A percentile compares a stretch with the other conserved stretches of the same genome.
Evolutionary conservation across 2,888 invertebrate species (phyloP).

Genomic region (Mesorhabditis belari): DNA sequence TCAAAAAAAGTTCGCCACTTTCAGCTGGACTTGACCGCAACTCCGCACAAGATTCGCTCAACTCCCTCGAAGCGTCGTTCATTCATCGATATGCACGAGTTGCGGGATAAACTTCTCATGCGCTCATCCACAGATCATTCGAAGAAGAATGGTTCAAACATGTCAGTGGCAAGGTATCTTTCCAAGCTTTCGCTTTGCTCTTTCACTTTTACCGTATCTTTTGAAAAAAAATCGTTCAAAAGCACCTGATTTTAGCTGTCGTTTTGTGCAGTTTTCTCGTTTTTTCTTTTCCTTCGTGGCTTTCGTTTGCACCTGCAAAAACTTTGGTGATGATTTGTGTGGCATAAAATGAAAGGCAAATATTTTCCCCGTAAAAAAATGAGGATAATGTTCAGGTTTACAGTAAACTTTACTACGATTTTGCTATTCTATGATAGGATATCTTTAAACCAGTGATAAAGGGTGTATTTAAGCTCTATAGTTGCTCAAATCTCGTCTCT

Average conservation of each 20-base stretch:
- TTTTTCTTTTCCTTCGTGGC: constrained; percentile 3
- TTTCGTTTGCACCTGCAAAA: constrained; percentile 6
- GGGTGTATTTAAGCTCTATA: no score
- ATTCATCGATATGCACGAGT: constrained; percentile 52
- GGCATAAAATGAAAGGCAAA: no score
- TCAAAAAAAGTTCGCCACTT: no score
- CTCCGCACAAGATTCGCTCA: constrained; percentile 53
- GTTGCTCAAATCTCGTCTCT: no score
- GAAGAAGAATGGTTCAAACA: constrained; percentile 48
- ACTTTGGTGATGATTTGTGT: background rate
- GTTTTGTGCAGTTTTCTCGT: constrained; percentile 9
- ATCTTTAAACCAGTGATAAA: no score
- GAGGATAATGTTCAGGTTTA: no score
- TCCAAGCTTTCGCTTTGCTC: no score
- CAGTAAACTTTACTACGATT: no score
- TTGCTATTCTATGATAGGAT: no score
- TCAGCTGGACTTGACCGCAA: constrained; percentile 52
- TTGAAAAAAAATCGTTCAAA: no score
- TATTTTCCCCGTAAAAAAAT: no score
- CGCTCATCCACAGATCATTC: constrained; percentile 29
- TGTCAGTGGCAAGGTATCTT: constrained; percentile 49
- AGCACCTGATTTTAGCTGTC: constrained; percentile 20
- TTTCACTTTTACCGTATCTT: background rate
- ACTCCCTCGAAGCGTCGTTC: constrained; percentile 51
- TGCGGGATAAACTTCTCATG: constrained; percentile 48